Base-by-base conservation (phyloP, 2,797 vertebrate genomes). In the Decapterus maruadsi region DNA sequence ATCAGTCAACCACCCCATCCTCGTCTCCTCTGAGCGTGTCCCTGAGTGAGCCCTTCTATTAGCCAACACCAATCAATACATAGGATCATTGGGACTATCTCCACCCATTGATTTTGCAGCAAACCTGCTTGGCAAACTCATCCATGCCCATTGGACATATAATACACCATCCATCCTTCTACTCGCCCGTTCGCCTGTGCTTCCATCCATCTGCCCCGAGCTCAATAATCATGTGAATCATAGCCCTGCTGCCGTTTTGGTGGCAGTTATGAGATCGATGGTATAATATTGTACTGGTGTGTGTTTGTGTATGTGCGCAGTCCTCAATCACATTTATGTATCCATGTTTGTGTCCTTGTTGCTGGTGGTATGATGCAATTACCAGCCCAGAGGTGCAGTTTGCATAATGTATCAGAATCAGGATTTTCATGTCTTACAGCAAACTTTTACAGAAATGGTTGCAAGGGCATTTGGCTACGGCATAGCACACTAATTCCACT, bases 201-300 rank as follows among this genome's bases (percentile, higher is more conserved):
- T 29, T 63, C 60, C 83, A 72, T 83, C 22, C 19, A 69, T 85
- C 75, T 51, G 56, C 65, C 9, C 31, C 13, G 2, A 4, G 75
- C 71, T 80, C 45, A 0, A 76, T 89, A 75, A 86, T 58, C 72
- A 53, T 8, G 59, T 81, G 71, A 90, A 43, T 80, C 77, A 87
- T 68, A 16, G 68, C 64, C 54, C 5, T 40, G 6, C 55, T 38
- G 6, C 57, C 7, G 43, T 55, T 79, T 61, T 3, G 8, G 10
- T 69, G 73, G 75, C 88, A 84, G 74, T 73, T 73, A 60, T 58
- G 51, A 84, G 88, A 86, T 90, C 42, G 20, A 88, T 87, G 86
- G 29, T 63, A 55, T 62, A 86, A 89, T 88, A 88, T 84, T 85
- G 51, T 0, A 48, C 9, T 36, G 55, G 74, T 56, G 50, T 8